These are phyloP conservation scores for Gallinago stenura DNA, from an alignment of 2,797 vertebrate species.

Conservation along the genomic window DNA sequence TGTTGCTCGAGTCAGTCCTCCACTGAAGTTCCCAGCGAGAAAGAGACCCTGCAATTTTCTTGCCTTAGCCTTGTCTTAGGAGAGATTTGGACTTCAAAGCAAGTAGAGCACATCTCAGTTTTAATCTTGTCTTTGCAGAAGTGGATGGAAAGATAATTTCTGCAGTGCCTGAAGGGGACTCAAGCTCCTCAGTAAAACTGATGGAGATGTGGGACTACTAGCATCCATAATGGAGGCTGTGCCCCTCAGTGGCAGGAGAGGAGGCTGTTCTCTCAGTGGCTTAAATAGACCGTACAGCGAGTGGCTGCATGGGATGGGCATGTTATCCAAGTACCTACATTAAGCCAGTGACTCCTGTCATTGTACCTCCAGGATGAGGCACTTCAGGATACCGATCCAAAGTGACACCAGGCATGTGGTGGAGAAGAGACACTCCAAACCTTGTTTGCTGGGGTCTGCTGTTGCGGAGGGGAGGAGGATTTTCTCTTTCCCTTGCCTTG, in stretches of 20 bases:
- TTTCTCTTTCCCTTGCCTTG: neutral
- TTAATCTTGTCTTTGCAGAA: neutral
- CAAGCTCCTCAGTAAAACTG: neutral
- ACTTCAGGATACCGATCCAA: neutral
- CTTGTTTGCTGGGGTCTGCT: neutral
- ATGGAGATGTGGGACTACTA: neutral
- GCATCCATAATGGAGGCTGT: neutral
- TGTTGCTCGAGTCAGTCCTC: neutral
- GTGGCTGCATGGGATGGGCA: neutral
- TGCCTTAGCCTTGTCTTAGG: neutral
- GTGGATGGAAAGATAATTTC: neutral
- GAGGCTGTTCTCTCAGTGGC: neutral
- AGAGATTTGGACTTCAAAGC: neutral
- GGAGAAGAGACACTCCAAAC: neutral
- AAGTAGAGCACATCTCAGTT: neutral
- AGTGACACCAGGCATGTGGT: neutral
- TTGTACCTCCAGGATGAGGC: neutral
- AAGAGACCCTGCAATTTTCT: neutral
- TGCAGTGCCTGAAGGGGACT: neutral
- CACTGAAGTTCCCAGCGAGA: neutral
- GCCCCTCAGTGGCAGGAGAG: neutral
- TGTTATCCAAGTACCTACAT: neutral
- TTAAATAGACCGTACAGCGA: fast-evolving
- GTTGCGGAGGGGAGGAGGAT: neutral
- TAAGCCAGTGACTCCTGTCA: neutral